A percentile compares a stretch with the other conserved stretches of the same genome.
Conservation (phyloP, 1,140 invertebrate species). For the Venturia canescens region DNA sequence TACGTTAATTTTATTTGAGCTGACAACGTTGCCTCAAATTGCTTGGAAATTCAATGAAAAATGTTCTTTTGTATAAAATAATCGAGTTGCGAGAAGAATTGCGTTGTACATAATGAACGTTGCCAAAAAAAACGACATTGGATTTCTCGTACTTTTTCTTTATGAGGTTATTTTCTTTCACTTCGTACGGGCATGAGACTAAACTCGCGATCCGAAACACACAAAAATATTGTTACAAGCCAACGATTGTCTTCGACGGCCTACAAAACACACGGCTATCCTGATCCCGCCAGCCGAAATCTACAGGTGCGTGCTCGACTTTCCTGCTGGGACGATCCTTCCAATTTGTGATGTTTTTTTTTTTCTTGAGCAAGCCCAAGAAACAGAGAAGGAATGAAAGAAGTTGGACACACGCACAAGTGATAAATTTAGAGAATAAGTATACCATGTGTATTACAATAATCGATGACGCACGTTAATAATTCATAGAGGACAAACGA, state of each 20-base stretch:
- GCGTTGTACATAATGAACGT: too few relatives aligned
- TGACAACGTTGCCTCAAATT: not conserved
- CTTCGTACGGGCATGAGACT: too few relatives aligned
- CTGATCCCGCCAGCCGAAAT: not conserved
- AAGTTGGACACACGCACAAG: conserved; percentile 33
- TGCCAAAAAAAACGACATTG: too few relatives aligned
- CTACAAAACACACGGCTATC: not conserved
- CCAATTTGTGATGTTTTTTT: not conserved
- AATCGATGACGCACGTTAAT: conserved; percentile 39
- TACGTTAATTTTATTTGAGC: not conserved
- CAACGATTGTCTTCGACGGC: conserved; percentile 4
- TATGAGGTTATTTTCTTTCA: too few relatives aligned
- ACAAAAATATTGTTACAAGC: not conserved
- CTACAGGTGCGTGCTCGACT: not conserved
- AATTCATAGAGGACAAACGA: not conserved
- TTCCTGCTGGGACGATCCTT: not conserved
- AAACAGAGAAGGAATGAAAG: not conserved
- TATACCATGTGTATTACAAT: conserved; percentile 40
- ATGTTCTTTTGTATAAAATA: too few relatives aligned
- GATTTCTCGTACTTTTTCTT: too few relatives aligned
- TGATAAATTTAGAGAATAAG: conserved; percentile 42
- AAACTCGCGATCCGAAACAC: too few relatives aligned
- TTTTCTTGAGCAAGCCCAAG: not conserved
- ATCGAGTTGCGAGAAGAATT: too few relatives aligned
- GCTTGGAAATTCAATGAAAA: not conserved